Conservation (phyloP, 2,797 vertebrate genomes). For the Sebastes kiyomatsui region DNA sequence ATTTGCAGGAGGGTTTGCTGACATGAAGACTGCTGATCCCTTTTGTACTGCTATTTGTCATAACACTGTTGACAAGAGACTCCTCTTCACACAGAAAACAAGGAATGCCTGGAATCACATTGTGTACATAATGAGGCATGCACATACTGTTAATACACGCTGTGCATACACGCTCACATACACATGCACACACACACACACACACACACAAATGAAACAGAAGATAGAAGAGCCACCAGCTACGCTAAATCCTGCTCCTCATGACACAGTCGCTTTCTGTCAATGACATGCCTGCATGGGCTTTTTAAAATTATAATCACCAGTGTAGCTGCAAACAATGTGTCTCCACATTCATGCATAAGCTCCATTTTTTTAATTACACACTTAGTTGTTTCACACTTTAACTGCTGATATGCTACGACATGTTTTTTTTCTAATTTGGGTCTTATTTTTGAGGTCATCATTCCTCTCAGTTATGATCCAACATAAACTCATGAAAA, state of each 20-base stretch:
- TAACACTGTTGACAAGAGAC: constrained; percentile 70
- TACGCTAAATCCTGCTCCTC: constrained; percentile 18
- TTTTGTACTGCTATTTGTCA: constrained; percentile 75
- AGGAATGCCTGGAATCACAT: constrained; percentile 40
- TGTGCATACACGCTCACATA: constrained; percentile 11
- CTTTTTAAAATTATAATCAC: constrained; percentile 10
- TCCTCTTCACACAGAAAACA: constrained; percentile 46
- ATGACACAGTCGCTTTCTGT: constrained; percentile 7
- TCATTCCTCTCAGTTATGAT: background rate
- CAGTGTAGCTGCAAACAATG: background rate
- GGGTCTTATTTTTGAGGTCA: background rate
- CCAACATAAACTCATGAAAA: no score
- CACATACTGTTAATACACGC: constrained; percentile 32
- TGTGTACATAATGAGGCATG: constrained; percentile 55
- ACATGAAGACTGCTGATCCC: constrained; percentile 69
- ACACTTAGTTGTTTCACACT: background rate
- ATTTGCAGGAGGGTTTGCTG: constrained; percentile 48
- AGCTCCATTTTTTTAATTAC: background rate
- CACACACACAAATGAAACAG: constrained; percentile 10
- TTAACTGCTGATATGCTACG: background rate
- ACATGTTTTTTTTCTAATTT: background rate
- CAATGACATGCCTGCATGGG: background rate
- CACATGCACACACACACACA: constrained; percentile 1
- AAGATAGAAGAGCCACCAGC: constrained; percentile 4
- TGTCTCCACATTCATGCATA: background rate